A percentile compares a stretch with the other conserved stretches of the same genome.
phyloP scores from a whole-genome alignment of 2,113 vertebrate species.

The Naja naja region DNA sequence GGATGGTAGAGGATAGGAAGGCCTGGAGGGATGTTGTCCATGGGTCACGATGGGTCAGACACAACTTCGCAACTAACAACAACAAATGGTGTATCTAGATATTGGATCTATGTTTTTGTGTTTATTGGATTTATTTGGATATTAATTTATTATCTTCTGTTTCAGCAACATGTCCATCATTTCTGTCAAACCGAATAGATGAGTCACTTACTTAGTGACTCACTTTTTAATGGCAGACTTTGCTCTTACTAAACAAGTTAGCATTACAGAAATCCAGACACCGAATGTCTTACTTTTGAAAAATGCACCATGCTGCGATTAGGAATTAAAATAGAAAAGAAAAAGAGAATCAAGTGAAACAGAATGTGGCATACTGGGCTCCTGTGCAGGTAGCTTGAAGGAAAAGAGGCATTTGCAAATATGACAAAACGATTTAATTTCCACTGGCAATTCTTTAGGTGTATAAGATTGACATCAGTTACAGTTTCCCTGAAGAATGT shows the following conservation, averaged over 20 bases:
- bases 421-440: slow-evolving; percentile 49
- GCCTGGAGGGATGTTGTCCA: too few species aligned
- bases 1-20: too few species aligned
- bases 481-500: slow-evolving; percentile 8
- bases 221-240: neutral
- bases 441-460: slow-evolving; percentile 40
- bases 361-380: neutral
- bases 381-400: slow-evolving; percentile 18
- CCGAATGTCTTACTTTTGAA: slow-evolving; percentile 36
- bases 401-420: slow-evolving; percentile 21
- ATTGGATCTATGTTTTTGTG: neutral
- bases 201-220: neutral
- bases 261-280: slow-evolving; percentile 12
- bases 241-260: neutral
- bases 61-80: too few species aligned
- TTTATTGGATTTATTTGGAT: neutral
- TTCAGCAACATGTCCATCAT: neutral
- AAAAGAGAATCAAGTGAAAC: slow-evolving; percentile 31
- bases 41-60: too few species aligned
- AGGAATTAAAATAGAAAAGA: neutral
- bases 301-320: slow-evolving; percentile 25
- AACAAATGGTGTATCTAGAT: neutral
- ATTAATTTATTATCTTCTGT: neutral
- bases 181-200: neutral
- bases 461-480: neutral